Conservation (phyloP, 2,797 vertebrate species). For the Trachurus trachurus region DNA sequence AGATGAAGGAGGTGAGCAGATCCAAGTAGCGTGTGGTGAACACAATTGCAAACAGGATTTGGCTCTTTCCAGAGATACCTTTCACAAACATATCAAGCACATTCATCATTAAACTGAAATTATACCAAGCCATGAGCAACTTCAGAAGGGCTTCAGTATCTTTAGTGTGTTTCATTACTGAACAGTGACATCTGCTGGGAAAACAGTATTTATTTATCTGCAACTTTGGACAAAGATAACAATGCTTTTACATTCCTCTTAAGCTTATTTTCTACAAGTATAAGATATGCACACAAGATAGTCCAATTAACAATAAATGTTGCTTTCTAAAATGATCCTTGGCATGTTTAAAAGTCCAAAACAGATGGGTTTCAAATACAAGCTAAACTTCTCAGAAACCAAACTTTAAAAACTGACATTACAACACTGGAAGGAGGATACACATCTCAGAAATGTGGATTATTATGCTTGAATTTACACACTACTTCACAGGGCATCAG, state of each 20-base stretch:
- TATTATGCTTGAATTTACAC: neutral
- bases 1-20: slow-evolving; percentile 97
- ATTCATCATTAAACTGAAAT: neutral
- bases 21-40: slow-evolving; percentile 99
- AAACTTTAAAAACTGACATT: neutral
- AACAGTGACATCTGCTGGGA: slow-evolving; percentile 72
- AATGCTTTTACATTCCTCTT: neutral
- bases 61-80: slow-evolving; percentile 99
- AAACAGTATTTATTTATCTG: neutral
- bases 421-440: neutral
- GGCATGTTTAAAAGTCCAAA: neutral
- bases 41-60: slow-evolving; percentile 97
- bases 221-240: neutral
- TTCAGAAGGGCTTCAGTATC: neutral
- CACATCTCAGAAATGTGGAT: neutral
- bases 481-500: neutral
- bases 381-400: neutral
- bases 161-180: neutral
- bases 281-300: no score
- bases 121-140: neutral
- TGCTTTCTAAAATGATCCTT: neutral
- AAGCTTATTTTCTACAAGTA: neutral
- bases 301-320: neutral
- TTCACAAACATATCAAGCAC: slow-evolving; percentile 45
- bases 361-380: neutral